Evolutionary conservation across 2,888 invertebrate genomes (phyloP), one percentile per base, ranked within the genome.

Genomic region (Ethmia dodecea): DNA sequence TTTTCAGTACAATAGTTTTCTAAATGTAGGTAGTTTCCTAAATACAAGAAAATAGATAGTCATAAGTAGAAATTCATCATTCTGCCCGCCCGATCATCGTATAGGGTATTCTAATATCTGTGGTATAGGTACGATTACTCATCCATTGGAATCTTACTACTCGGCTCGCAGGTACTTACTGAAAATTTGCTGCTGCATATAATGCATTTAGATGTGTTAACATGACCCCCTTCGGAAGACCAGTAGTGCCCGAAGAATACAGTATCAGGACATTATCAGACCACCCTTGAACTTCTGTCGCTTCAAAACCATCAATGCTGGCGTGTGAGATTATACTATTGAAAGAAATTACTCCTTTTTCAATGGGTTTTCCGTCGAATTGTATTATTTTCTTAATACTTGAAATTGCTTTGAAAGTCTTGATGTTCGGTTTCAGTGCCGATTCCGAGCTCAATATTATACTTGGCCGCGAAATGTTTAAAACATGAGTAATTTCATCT

Each of bases 151-250:
- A n/a, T n/a, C n/a, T n/a, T n/a, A n/a, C n/a, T n/a, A n/a, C n/a
- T n/a, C n/a, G n/a, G n/a, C n/a, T n/a, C n/a, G n/a, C n/a, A n/a
- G n/a, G n/a, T n/a, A 59, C 52, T 66, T 60, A 78, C 69, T 65
- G 52, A 54, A 63, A 89, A 57, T 74, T 90, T 86, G 47, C 60
- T 51, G 60, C 90, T 84, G 31, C 89, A 87, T 45, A 73, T 11
- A 79, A 42, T 10, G 60, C 45, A 36, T 79, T 79, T 3, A 69
- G 42, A 54, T 93, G 92, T 0, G 91, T 89, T 14, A 94, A 66
- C 88, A 90, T 88, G 0, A 94, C 93, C 12, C 93, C 93, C 71
- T 94, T 94, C 0, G 94, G 93, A 29, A 92, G 74, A 1, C 94
- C 94, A 0, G 94, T 94, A 0, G 95, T 94, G 0, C 95, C 88